phyloP scores from a whole-genome alignment of 2,888 invertebrate genomes.

The Caenorhabditis sp. region DNA sequence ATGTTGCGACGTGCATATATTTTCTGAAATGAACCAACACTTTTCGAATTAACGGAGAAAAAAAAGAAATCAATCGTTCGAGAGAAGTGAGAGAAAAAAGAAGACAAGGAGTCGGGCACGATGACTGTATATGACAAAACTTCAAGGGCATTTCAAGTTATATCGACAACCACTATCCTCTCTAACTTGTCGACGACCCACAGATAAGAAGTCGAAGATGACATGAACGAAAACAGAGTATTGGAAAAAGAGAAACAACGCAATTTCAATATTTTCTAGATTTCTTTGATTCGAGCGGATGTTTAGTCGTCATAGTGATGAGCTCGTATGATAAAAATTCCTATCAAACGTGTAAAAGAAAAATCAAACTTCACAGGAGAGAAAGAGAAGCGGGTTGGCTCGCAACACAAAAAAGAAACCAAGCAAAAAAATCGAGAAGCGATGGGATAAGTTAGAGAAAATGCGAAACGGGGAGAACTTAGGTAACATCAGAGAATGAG shows the following conservation, averaged over 20 bases:
- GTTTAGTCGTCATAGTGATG: neutral
- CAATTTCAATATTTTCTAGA: too few species aligned
- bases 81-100: neutral
- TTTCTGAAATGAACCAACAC: neutral
- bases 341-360: neutral
- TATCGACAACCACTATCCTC: conserved; percentile 28
- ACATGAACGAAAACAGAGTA: neutral
- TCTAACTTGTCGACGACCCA: conserved; percentile 27
- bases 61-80: neutral
- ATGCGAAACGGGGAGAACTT: neutral
- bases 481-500: neutral
- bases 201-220: conserved; percentile 9
- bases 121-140: conserved; percentile 33
- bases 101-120: conserved; percentile 7
- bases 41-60: neutral
- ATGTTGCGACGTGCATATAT: conserved; percentile 1
- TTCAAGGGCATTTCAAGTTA: conserved; percentile 41
- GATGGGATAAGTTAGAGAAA: neutral
- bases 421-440: neutral
- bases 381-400: neutral
- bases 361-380: neutral
- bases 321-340: neutral
- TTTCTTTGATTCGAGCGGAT: neutral
- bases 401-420: neutral
- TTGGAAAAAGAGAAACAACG: conserved; percentile 7